Percentiles rank a stretch among this genome's conserved stretches.
phyloP scores from a whole-genome alignment of 1,140 invertebrate genomes.

The Diorhabda elongata region DNA sequence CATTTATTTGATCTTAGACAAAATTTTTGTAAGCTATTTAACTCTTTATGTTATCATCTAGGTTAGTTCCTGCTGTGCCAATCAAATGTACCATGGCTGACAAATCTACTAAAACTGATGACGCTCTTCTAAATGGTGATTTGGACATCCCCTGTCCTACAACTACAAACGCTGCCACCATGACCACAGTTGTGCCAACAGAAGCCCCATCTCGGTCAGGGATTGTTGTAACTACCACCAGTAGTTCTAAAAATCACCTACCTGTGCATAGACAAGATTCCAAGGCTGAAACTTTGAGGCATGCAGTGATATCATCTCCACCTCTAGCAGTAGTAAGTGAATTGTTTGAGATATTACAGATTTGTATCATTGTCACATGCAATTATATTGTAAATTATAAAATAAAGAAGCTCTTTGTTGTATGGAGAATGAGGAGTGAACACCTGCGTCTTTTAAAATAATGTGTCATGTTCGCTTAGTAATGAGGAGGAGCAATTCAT shows the following conservation, averaged over 20 bases:
- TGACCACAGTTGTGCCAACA: conserved; percentile 43
- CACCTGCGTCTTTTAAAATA: too few relatives aligned
- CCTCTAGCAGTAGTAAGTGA: conserved; percentile 10
- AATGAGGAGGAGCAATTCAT: too few relatives aligned
- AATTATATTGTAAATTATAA: too few relatives aligned
- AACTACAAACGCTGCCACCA: conserved; percentile 48
- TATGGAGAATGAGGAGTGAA: too few relatives aligned
- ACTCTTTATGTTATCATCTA: conserved; percentile 23
- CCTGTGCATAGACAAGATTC: conserved; percentile 30
- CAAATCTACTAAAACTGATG: conserved; percentile 54
- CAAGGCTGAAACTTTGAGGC: conserved; percentile 10
- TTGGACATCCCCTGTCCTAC: conserved; percentile 41
- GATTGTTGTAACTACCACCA: conserved; percentile 4
- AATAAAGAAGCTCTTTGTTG: too few relatives aligned
- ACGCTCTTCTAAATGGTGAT: conserved; percentile 44
- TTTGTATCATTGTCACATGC: too few relatives aligned
- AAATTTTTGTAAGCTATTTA: not conserved
- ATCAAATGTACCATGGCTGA: conserved; percentile 51
- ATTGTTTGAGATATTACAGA: too few relatives aligned
- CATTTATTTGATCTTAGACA: too few relatives aligned
- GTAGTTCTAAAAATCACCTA: conserved; percentile 18
- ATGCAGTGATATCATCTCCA: conserved; percentile 29
- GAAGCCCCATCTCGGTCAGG: conserved; percentile 21
- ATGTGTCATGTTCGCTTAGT: too few relatives aligned
- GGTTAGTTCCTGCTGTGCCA: conserved; percentile 43